phyloP scores from a whole-genome alignment of 2,113 vertebrate species.

The Tursiops truncatus region DNA sequence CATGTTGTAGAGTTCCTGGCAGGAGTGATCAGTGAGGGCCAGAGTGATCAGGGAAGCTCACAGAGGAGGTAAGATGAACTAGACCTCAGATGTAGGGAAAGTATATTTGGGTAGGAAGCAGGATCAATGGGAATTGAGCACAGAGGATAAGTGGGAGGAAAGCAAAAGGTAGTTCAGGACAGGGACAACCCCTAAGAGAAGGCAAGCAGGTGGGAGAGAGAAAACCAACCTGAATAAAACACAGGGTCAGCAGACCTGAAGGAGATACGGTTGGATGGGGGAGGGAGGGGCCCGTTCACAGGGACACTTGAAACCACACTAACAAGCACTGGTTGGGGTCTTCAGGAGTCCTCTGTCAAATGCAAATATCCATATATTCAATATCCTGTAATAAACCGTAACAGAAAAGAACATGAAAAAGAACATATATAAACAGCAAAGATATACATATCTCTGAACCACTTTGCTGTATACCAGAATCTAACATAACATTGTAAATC shows the following conservation, averaged over 20 bases:
- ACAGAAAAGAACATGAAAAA: neutral
- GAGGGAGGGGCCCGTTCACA: neutral
- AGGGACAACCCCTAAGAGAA: neutral
- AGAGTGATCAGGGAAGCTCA: neutral
- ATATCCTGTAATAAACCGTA: neutral
- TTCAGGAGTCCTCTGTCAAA: neutral
- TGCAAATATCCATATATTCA: neutral
- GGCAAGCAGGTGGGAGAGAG: neutral
- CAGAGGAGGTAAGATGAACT: neutral
- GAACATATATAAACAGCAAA: neutral
- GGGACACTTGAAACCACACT: neutral
- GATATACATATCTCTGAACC: no score
- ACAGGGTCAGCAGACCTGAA: neutral
- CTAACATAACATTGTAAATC: neutral
- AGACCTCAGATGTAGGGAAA: neutral
- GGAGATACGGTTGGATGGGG: neutral
- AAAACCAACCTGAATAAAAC: neutral
- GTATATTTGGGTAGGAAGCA: neutral
- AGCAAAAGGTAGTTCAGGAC: neutral
- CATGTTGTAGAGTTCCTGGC: neutral
- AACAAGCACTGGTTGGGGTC: neutral
- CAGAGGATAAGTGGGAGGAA: neutral
- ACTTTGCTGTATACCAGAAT: neutral
- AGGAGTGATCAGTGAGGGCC: neutral
- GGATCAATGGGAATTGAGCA: neutral